These are phyloP conservation scores for Oxyura jamaicensis DNA, from an alignment of 2,113 vertebrate genomes.

Conservation along the genomic window DNA sequence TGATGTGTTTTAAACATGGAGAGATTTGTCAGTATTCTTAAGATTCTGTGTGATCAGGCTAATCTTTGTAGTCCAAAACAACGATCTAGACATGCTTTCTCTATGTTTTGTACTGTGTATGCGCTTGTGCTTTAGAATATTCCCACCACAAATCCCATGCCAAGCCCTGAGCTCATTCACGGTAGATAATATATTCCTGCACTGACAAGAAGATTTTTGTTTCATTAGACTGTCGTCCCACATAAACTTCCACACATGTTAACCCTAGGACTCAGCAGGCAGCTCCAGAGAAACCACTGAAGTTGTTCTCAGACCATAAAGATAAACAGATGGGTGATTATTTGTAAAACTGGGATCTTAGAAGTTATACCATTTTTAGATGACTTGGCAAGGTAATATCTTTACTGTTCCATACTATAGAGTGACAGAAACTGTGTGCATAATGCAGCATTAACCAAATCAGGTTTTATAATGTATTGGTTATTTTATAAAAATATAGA, in stretches of 20 bases:
- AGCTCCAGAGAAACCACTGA: neutral
- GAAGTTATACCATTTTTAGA: neutral
- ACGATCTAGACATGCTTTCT: neutral
- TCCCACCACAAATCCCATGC: neutral
- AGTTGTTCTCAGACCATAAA: neutral
- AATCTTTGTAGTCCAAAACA: neutral
- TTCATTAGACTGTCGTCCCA: neutral
- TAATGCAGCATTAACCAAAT: neutral
- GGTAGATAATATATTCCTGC: neutral
- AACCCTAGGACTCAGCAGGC: conserved; percentile 3
- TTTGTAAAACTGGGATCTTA: neutral
- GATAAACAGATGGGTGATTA: conserved; percentile 17
- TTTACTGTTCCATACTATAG: neutral
- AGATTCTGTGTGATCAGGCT: neutral
- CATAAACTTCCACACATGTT: neutral
- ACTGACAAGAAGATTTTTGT: conserved; percentile 12
- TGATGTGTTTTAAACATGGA: neutral
- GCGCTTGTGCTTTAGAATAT: neutral
- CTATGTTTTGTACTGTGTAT: neutral
- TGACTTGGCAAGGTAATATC: neutral
- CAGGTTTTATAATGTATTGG: neutral
- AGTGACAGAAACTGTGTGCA: neutral
- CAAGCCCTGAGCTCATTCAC: neutral
- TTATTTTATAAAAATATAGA: neutral
- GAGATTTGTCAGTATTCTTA: neutral